Evolutionary conservation across 2,113 vertebrate genomes (phyloP).

Genomic region (Semnornis frantzii): DNA sequence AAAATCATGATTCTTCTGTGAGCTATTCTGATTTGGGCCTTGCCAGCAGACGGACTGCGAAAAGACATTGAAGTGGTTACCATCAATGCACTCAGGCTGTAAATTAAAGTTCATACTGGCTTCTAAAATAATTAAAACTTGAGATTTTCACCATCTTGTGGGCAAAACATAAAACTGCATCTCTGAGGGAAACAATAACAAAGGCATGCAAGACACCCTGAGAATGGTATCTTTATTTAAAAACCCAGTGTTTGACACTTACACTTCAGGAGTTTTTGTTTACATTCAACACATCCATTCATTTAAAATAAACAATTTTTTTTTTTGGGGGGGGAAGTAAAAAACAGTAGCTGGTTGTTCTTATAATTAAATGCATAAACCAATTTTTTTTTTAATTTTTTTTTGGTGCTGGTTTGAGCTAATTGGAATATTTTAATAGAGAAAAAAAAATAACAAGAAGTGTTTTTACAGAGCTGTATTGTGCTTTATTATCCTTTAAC

Average conservation of each 20-base stretch:
- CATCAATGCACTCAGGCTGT: slow-evolving; percentile 51
- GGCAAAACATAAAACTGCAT: slow-evolving; percentile 72
- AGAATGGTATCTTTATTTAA: neutral
- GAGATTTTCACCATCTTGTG: slow-evolving; percentile 84
- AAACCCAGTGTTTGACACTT: neutral
- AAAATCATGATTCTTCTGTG: slow-evolving; percentile 92
- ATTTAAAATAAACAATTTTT: neutral
- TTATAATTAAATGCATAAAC: neutral
- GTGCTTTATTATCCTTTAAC: too few species aligned
- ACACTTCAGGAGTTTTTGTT: neutral
- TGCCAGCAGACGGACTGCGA: slow-evolving; percentile 85
- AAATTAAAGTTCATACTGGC: slow-evolving; percentile 70
- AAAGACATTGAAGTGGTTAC: slow-evolving; percentile 67
- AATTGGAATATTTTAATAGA: too few species aligned
- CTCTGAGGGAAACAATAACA: slow-evolving; percentile 23
- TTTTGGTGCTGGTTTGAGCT: too few species aligned
- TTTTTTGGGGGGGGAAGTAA: too few species aligned
- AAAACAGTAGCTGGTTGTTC: neutral
- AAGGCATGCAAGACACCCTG: neutral
- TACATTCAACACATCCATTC: neutral
- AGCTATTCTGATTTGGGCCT: slow-evolving; percentile 86
- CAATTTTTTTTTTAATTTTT: too few species aligned
- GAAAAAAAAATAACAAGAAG: too few species aligned
- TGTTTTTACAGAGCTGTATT: too few species aligned
- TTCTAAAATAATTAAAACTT: slow-evolving; percentile 73